Conservation (phyloP, 2,113 vertebrate genomes). For the Actenoides hombroni region DNA sequence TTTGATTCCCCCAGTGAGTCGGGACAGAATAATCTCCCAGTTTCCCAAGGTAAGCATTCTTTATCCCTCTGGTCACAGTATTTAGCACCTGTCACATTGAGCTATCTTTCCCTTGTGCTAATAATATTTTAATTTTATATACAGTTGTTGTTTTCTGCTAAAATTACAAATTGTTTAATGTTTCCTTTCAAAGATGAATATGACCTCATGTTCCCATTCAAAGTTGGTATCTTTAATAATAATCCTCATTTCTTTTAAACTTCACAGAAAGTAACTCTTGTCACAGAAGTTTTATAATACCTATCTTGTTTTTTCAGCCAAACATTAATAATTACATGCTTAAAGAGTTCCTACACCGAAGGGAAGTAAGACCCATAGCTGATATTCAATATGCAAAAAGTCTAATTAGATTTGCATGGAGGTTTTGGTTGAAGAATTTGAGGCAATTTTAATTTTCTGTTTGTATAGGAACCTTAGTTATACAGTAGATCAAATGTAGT, state of each 20-base stretch:
- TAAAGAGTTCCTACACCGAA: not conserved
- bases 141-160: not conserved
- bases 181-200: not conserved
- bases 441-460: conserved; percentile 5
- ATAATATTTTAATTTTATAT: not conserved
- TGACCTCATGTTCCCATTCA: not conserved
- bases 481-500: not conserved
- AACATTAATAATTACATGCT: not conserved
- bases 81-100: not conserved
- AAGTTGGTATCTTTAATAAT: not conserved
- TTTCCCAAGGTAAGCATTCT: conserved; percentile 84
- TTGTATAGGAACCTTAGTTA: not conserved
- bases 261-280: not conserved
- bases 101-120: not conserved
- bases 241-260: not conserved
- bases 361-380: not conserved
- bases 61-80: not conserved
- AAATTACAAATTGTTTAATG: not conserved
- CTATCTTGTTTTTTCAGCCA: not conserved
- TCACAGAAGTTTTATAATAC: not conserved
- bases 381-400: not conserved
- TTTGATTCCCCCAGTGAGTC: conserved; percentile 75
- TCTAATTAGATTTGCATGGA: not conserved
- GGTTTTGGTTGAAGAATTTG: not conserved
- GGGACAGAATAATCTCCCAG: conserved; percentile 79